Conservation (phyloP, 2,888 invertebrate genomes). For the Hydrotaea cyrtoneurina region DNA sequence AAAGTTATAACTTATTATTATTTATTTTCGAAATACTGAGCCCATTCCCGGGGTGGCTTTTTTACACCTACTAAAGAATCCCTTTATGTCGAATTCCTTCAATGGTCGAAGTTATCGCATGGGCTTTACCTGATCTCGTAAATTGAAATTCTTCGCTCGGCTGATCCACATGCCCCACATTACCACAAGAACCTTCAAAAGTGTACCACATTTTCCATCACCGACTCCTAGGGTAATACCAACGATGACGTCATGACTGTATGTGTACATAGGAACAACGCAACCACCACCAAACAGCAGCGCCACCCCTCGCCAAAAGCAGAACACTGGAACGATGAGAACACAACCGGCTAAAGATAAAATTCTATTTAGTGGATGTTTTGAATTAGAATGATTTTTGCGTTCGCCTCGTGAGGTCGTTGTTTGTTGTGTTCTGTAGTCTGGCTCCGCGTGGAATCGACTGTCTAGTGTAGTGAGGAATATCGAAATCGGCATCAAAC, state of each 20-base stretch:
- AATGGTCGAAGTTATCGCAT: too few species aligned
- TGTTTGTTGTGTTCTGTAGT: neutral
- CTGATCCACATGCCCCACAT: too few species aligned
- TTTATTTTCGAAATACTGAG: too few species aligned
- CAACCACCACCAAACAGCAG: conserved; percentile 16
- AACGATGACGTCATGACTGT: conserved; percentile 60
- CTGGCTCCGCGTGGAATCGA: neutral
- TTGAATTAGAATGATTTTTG: conserved; percentile 55
- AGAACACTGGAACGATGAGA: neutral
- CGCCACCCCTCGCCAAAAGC: neutral
- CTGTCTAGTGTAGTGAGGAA: neutral
- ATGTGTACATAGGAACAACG: too few species aligned
- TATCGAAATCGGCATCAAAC: neutral
- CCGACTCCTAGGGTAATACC: conserved; percentile 2
- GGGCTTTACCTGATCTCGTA: too few species aligned
- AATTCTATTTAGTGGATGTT: conserved; percentile 53
- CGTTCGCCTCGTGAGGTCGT: conserved; percentile 54
- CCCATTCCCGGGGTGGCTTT: too few species aligned
- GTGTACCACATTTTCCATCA: too few species aligned
- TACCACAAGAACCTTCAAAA: too few species aligned
- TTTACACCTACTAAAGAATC: too few species aligned
- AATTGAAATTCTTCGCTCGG: too few species aligned
- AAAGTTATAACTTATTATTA: too few species aligned
- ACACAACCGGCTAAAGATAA: conserved; percentile 25
- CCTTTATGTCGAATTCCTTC: too few species aligned